Evolutionary conservation across 2,888 invertebrate species (phyloP).

Genomic region (Opisthograptis luteolata): DNA sequence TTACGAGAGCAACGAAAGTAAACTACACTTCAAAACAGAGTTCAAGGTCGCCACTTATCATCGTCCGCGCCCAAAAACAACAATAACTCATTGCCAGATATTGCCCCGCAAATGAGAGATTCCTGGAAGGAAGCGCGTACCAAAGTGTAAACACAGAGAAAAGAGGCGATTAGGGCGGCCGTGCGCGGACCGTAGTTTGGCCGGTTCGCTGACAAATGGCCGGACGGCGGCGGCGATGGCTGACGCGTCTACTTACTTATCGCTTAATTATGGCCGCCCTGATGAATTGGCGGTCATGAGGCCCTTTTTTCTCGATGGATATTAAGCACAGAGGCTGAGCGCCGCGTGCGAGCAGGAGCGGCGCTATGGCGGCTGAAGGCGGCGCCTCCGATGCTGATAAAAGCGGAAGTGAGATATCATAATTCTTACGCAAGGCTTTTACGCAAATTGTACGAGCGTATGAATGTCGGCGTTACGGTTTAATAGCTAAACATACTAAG

Average conservation of each 20-base stretch:
- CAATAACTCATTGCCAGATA: slow-evolving; percentile 29
- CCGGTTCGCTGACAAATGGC: slow-evolving; percentile 22
- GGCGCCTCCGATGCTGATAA: slow-evolving; percentile 11
- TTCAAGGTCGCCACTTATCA: slow-evolving; percentile 24
- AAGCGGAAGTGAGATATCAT: slow-evolving; percentile 20
- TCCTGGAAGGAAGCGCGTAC: slow-evolving; percentile 15
- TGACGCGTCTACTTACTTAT: slow-evolving; percentile 37
- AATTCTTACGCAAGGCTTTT: slow-evolving; percentile 22
- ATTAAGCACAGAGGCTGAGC: slow-evolving; percentile 3
- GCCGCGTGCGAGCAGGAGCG: neutral
- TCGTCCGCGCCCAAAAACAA: slow-evolving; percentile 19
- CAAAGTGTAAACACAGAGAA: slow-evolving; percentile 19
- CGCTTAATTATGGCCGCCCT: slow-evolving; percentile 33
- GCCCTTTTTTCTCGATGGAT: slow-evolving; percentile 18
- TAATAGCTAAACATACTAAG: slow-evolving; percentile 14
- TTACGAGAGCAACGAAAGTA: neutral
- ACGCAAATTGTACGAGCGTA: slow-evolving; percentile 19
- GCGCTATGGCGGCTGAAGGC: slow-evolving; percentile 1
- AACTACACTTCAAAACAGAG: slow-evolving; percentile 2
- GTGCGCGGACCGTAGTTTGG: neutral
- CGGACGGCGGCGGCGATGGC: slow-evolving; percentile 27
- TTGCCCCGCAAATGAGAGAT: slow-evolving; percentile 32
- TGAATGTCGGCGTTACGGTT: slow-evolving; percentile 16
- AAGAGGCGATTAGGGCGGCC: slow-evolving; percentile 24
- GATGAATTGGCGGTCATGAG: slow-evolving; percentile 32